A percentile compares a stretch with the other conserved stretches of the same genome.
These are phyloP conservation scores for Leucoptera coffeella DNA, from an alignment of 2,888 invertebrate species.

Conservation along the genomic window DNA sequence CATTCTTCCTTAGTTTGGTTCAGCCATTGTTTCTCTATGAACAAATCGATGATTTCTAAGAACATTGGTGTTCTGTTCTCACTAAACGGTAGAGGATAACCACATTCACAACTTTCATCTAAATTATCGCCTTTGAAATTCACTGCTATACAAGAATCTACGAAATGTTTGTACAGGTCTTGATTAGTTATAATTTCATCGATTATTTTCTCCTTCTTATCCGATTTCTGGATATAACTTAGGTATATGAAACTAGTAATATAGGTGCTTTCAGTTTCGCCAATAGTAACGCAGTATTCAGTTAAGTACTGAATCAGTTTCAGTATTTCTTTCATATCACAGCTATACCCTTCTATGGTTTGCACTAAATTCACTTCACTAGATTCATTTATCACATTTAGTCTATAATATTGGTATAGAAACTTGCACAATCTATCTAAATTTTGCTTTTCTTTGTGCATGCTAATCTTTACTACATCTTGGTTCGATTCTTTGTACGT, in stretches of 20 bases:
- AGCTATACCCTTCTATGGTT: constrained; percentile 28
- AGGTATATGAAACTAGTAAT: constrained; percentile 36
- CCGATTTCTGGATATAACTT: constrained; percentile 22
- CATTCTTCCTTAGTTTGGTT: constrained; percentile 32
- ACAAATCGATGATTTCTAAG: constrained; percentile 47
- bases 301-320: constrained; percentile 30
- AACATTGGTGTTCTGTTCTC: constrained; percentile 35
- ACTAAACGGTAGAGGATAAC: constrained; percentile 50
- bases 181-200: constrained; percentile 28
- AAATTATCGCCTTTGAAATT: constrained; percentile 34
- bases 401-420: constrained; percentile 37
- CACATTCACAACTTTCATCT: constrained; percentile 50
- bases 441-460: constrained; percentile 1
- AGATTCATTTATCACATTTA: constrained; percentile 31
- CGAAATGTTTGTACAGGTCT: constrained; percentile 41
- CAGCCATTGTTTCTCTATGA: constrained; percentile 46
- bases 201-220: constrained; percentile 17
- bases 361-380: constrained; percentile 35
- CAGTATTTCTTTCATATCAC: constrained; percentile 41
- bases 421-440: constrained; percentile 27
- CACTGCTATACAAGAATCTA: constrained; percentile 51
- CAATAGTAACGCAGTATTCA: constrained; percentile 31
- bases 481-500: constrained; percentile 44
- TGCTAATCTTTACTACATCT: constrained; percentile 16
- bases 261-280: constrained; percentile 24